Conservation (phyloP, 1,140 invertebrate species). For the Drosophila jambulina region DNA sequence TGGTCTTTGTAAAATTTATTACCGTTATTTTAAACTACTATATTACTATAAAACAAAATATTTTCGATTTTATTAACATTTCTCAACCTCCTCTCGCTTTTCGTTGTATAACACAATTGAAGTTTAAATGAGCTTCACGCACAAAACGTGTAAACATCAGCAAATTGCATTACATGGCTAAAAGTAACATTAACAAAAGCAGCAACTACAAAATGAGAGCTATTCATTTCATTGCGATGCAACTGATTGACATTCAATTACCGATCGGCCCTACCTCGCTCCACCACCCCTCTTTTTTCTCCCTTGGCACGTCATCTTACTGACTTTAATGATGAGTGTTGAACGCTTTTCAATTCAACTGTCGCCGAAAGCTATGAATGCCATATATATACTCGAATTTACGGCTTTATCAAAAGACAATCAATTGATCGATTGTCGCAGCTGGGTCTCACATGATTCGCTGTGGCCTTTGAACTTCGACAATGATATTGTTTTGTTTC, state of each 20-base stretch:
- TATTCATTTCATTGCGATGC: slow-evolving; percentile 42
- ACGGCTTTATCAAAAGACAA: slow-evolving; percentile 49
- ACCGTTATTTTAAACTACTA: too few relatives aligned
- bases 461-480: slow-evolving; percentile 51
- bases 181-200: slow-evolving; percentile 28
- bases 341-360: slow-evolving; percentile 47
- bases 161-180: slow-evolving; percentile 57
- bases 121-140: slow-evolving; percentile 55
- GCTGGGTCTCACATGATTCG: slow-evolving; percentile 43
- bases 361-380: slow-evolving; percentile 39
- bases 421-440: slow-evolving; percentile 50
- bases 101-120: slow-evolving; percentile 46
- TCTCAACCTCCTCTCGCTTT: slow-evolving; percentile 18
- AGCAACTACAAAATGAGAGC: slow-evolving; percentile 23
- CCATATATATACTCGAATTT: slow-evolving; percentile 9
- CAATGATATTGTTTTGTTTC: slow-evolving; percentile 14
- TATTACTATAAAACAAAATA: too few relatives aligned
- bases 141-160: slow-evolving; percentile 57
- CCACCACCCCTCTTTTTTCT: background rate
- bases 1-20: background rate
- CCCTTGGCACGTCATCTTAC: slow-evolving; percentile 1
- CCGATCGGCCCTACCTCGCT: slow-evolving; percentile 10
- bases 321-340: slow-evolving; percentile 47
- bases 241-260: slow-evolving; percentile 65
- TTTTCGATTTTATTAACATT: too few relatives aligned